Evolutionary conservation across 2,113 vertebrate genomes (phyloP), one percentile per base, ranked within the genome.

Genomic region (Lampris megalopsis): DNA sequence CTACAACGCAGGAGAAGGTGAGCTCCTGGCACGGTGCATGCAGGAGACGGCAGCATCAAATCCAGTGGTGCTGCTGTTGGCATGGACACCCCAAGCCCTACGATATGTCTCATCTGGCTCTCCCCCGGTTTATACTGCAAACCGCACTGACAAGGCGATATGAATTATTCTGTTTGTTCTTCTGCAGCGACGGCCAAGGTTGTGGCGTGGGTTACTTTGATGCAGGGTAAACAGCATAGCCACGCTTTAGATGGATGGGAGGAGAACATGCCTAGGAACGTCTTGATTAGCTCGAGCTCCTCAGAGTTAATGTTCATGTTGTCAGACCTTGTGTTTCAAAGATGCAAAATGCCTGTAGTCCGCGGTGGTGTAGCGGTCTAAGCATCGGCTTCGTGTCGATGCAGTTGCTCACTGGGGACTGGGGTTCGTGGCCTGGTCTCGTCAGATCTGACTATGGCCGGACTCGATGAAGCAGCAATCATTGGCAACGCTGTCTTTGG

Each of bases 1-100:
- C 0, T 99, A 99, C 2, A 93, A 90, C 0, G 95, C 96, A 0
- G 96, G 95, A 67, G 97, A 98, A 89, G 97, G 98, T 99, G 94
- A 91, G 91, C 38, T 8, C 45, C 3, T 10, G 2, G 41, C 9
- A 37, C 13, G 37, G 41, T 64, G 9, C 54, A 11, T 24, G 10
- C 1, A 52, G 1, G 6, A 58, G 3, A 42, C 56, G 41, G 6
- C 47, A 41, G 6, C 5, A 1, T 1, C 4, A 5, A 2, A 6
- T 42, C 69, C 40, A 50, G 60, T 13, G 2, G 43, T 61, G 59
- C 59, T 62, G 5, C 1, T 41, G 38, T 49, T 43, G 37, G 7
- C 66, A 9, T 45, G 1, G 24, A 24, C 49, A 45, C 40, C 9
- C 3, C 38, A 35, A 6, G 13, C 3, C 40, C 54, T 42, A 10